Evolutionary conservation across 2,888 invertebrate genomes (phyloP), one percentile per base, ranked within the genome.

Genomic region (Auanema freiburgensis): DNA sequence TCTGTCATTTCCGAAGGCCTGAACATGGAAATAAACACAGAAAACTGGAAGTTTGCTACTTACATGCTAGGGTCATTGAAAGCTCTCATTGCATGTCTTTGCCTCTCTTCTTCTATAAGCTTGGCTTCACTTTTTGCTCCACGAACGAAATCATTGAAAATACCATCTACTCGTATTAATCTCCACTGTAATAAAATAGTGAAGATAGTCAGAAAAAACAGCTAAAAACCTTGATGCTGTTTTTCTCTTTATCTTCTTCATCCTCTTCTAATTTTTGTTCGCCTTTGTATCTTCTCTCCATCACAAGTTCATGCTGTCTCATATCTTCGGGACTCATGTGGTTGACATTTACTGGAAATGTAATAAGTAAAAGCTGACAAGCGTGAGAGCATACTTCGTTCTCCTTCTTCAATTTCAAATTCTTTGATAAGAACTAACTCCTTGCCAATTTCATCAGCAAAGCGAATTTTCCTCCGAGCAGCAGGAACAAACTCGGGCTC

Each of bases 361-460:
- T n/a, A n/a, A n/a, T n/a, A n/a, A 33, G 33, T 5, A 33, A 33
- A 3, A 33, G 3, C 8, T 33, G 16, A 6, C 14, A 12, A 49
- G 33, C 6, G n/a, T 23, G n/a, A n/a, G n/a, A n/a, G 49, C 63
- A 65, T 72, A 84, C 85, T 85, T 82, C 96, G 88, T 86, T 97
- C 96, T 16, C 91, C 93, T 86, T 94, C 95, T 85, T 96, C 95
- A 74, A 95, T 86, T 85, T 95, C 95, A 85, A 97, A 96, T 85
- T 89, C 94, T 79, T 91, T 90, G 63, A 92, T 88, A 80, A 91
- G 90, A 78, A 91, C 91, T 41, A 97, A 86, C 72, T 90, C 89
- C 8, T 88, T 86, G 64, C 93, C 92, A 6, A 88, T 85, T 65
- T 93, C 92, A 3, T 90, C 88, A 81, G 90, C 90, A 90, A 92